Percentiles rank a stretch among this genome's conserved stretches.
Conservation (phyloP, 2,888 invertebrate genomes). For the Oligia latruncula region DNA sequence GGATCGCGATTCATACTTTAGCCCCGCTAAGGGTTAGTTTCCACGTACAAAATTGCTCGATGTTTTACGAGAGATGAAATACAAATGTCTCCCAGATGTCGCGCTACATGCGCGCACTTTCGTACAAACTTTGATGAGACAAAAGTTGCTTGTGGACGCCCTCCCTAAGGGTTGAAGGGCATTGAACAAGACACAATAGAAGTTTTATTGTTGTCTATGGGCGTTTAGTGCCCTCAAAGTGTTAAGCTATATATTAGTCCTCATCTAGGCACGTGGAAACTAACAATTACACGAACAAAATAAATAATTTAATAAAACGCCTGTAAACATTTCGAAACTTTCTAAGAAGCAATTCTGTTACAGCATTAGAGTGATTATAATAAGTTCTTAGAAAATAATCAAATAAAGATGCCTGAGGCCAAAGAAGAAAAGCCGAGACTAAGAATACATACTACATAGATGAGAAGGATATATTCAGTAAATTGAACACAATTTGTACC, state of each 20-base stretch:
- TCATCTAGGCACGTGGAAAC: neutral
- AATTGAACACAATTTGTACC: constrained; percentile 60
- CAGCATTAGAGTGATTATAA: constrained; percentile 1
- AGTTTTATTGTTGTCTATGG: neutral
- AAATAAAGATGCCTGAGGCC: constrained; percentile 6
- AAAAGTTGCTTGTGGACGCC: neutral
- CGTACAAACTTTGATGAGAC: neutral
- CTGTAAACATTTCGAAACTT: constrained; percentile 46
- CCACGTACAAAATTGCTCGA: neutral
- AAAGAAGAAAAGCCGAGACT: constrained; percentile 13
- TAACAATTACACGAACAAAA: constrained; percentile 21
- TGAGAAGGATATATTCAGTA: constrained; percentile 31
- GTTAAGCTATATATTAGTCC: neutral
- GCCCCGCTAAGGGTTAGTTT: constrained; percentile 38
- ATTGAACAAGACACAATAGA: neutral
- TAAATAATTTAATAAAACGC: constrained; percentile 36
- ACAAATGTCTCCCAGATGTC: neutral
- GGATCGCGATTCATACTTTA: constrained; percentile 51
- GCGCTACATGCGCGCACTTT: neutral
- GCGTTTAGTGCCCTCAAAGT: neutral
- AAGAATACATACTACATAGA: constrained; percentile 12
- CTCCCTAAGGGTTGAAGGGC: no score
- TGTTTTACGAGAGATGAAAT: neutral
- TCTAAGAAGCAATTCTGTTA: constrained; percentile 2
- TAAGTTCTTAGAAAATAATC: constrained; percentile 7